Conservation (phyloP, 2,797 vertebrate species). For the Myotis pilosus region DNA sequence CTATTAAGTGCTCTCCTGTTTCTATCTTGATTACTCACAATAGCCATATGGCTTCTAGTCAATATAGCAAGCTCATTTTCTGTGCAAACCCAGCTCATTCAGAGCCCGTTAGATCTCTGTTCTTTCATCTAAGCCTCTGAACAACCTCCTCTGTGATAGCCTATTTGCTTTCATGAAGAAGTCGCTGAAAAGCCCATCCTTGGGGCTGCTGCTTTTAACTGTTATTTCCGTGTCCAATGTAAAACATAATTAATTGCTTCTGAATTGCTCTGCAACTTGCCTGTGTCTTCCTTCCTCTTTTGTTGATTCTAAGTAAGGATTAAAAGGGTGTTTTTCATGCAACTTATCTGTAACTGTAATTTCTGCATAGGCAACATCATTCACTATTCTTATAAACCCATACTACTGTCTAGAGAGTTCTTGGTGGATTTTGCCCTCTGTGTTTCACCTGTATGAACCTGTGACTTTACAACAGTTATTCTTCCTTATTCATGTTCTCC, state of each 20-base stretch:
- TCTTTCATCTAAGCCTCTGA: background rate
- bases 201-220: background rate
- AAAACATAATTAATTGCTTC: background rate
- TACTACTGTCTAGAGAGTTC: background rate
- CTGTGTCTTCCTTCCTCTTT: background rate
- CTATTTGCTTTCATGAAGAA: background rate
- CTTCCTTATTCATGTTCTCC: background rate
- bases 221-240: background rate
- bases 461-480: background rate
- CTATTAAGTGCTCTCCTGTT: background rate
- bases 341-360: background rate
- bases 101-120: background rate
- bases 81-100: background rate
- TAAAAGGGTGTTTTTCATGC: slow-evolving; percentile 6
- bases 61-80: background rate
- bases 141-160: background rate
- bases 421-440: background rate
- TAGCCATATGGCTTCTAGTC: background rate
- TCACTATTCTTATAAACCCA: background rate
- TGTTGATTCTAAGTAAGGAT: slow-evolving; percentile 9
- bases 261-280: background rate
- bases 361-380: background rate
- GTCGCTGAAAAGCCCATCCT: background rate
- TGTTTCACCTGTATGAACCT: background rate
- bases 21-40: background rate